phyloP scores from a whole-genome alignment of 30 jellyfish, hydroid and myxozoan species.

The Rhopilema esculentum region DNA sequence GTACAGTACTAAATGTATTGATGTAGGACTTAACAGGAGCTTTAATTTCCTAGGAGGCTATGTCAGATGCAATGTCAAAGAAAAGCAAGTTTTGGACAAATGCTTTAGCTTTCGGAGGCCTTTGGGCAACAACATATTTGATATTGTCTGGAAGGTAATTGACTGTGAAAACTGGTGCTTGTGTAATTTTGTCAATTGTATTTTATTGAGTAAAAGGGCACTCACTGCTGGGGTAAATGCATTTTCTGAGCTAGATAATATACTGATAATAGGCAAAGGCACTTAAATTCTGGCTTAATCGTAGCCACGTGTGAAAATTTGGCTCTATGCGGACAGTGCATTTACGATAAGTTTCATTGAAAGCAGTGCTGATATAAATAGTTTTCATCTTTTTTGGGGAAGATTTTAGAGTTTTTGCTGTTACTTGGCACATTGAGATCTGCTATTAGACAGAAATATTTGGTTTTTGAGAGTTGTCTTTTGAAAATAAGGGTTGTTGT shows the following conservation, averaged over 20 bases:
- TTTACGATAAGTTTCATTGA: not conserved
- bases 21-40: not conserved
- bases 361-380: no score
- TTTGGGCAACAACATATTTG: constrained; percentile 68
- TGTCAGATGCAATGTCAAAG: constrained; percentile 50
- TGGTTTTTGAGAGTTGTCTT: no score
- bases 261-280: not conserved
- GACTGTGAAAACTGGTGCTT: not conserved
- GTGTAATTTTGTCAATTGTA: not conserved
- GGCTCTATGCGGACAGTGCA: not conserved
- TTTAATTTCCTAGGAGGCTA: constrained; percentile 34
- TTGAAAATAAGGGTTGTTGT: no score
- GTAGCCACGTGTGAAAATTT: not conserved
- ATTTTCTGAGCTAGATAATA: not conserved
- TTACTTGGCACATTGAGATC: no score
- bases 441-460: no score
- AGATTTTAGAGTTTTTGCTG: no score
- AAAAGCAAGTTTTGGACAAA: constrained; percentile 66
- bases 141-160: constrained; percentile 42
- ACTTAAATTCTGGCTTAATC: not conserved
- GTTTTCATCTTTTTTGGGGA: no score
- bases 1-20: no score
- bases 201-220: not conserved
- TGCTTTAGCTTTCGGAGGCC: constrained; percentile 65
- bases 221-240: not conserved